Evolutionary conservation across 2,113 vertebrate species (phyloP), one percentile per base, ranked within the genome.

Genomic region (Camelus bactrianus): DNA sequence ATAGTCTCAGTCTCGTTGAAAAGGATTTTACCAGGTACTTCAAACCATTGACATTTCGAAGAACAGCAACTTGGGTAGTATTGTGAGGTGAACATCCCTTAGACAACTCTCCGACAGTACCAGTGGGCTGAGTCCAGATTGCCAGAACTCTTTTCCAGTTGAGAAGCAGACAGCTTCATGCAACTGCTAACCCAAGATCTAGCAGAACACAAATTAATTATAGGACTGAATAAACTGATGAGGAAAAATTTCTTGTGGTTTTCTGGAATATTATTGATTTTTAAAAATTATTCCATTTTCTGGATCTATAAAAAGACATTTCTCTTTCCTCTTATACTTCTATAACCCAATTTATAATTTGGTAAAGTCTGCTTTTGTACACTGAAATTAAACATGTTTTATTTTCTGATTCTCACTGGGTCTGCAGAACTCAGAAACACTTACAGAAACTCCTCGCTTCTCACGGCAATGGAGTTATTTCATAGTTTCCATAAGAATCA

Each of bases 311-410:
- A 81, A 76, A 94, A 80, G 12, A 26, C 16, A 77, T 67, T 79
- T 88, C 32, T 89, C 30, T 81, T 65, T 75, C 69, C n/a, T 92
- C 35, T 80, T 17, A 38, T 2, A 69, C 28, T 81, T 84, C 64
- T 77, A 35, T 84, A 87, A 81, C 10, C 19, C 12, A 56, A 42
- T 42, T 9, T 28, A 67, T 30, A 80, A 35, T 64, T 56, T 64
- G 92, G 52, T 69, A 89, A 93, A 83, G 15, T 89, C 50, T 95
- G 48, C 15, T 92, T 94, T 86, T 75, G 20, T 35, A 91, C 93
- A 58, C 38, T 58, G 42, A 96, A 79, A 79, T 35, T 35, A 81
- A 93, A 73, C 12, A 38, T 46, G 42, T 89, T 97, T 95, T 86
- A 81, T 76, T 76, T 91, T 50, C 42, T 96, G 62, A 56, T 77